These are phyloP conservation scores for Thalassophryne amazonica DNA, from an alignment of 2,797 vertebrate species.

Conservation along the genomic window DNA sequence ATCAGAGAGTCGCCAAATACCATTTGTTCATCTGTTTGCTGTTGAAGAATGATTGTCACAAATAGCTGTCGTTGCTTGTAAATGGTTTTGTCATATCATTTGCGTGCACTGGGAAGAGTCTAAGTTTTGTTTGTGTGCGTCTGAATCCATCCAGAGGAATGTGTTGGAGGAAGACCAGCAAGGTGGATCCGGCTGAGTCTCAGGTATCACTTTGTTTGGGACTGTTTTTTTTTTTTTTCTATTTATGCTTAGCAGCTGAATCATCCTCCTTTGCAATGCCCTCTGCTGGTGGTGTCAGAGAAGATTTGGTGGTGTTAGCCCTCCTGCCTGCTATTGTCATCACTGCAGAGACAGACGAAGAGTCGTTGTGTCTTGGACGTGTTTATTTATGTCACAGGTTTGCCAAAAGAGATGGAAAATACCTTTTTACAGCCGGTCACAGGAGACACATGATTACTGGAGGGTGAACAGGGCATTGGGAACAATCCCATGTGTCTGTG, in stretches of 20 bases:
- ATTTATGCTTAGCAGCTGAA: slow-evolving; percentile 63
- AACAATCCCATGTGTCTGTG: no score
- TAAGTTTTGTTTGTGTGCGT: slow-evolving; percentile 28
- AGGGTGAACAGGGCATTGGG: no score
- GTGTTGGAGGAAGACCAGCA: slow-evolving; percentile 31
- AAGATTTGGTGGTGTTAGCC: slow-evolving; percentile 61
- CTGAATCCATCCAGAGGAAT: slow-evolving; percentile 28
- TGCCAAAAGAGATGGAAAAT: slow-evolving; percentile 65
- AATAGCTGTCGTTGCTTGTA: slow-evolving; percentile 33
- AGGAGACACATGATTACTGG: slow-evolving; percentile 57
- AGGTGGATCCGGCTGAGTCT: slow-evolving; percentile 22
- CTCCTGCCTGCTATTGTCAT: slow-evolving; percentile 49
- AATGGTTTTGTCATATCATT: slow-evolving; percentile 41
- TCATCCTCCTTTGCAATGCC: slow-evolving; percentile 48
- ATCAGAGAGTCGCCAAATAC: slow-evolving; percentile 51
- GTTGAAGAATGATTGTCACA: slow-evolving; percentile 35
- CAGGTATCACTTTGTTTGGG: slow-evolving; percentile 32
- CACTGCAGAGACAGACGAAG: slow-evolving; percentile 44
- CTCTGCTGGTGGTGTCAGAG: slow-evolving; percentile 52
- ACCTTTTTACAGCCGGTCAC: slow-evolving; percentile 68
- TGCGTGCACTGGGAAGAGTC: no score
- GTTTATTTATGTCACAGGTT: slow-evolving; percentile 57
- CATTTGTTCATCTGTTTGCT: slow-evolving; percentile 59
- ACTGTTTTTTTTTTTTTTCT: slow-evolving; percentile 51
- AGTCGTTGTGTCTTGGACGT: slow-evolving; percentile 65